Base-by-base conservation (phyloP, 2,113 vertebrate species). In the Platanista minor region DNA sequence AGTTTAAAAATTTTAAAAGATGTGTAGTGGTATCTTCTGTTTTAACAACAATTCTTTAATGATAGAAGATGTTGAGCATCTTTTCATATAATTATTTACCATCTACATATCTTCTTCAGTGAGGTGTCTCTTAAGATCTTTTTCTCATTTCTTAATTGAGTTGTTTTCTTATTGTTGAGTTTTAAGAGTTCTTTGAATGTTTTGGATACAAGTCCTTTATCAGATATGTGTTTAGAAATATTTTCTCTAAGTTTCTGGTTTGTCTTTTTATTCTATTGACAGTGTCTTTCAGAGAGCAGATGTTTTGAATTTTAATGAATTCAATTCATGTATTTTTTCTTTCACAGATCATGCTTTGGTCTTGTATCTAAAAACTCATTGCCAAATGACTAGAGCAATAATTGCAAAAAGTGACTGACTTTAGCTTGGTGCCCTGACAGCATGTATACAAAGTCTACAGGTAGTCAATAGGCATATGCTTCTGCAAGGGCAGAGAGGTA, bases 231-330 rank as follows among this genome's bases (percentile, higher is more conserved):
- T 59, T 74, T 94, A 46, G 33, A 86, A 85, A 71, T 86, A 87
- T 62, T 96, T 96, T 72, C 61, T 80, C 41, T 54, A 29, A 74
- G 46, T 31, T 14, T 80, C 7, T 78, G 61, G 27, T 46, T 78
- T 90, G 20, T 61, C 15, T 86, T 77, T 90, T 87, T 23, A 90
- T 57, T 90, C 27, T 92, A 43, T 75, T 87, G 61, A 71, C 27
- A 82, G 52, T 59, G 6, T 75, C 29, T 90, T 61, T 87, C 43
- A 90, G 2, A 75, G 8, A 13, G 33, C 39, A 43, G 8, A 90
- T 66, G 11, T 62, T 87, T 94, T 66, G 71, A 43, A 78, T 49
- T 91, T 93, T 91, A 80, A 91, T 69, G 33, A 93, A 86, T 39
- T 43, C 64, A 89, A 11, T 0, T 59, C 71, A 64, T 41, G 52